Conservation (phyloP, 2,113 vertebrate genomes). For the Brachyistius frenatus region DNA sequence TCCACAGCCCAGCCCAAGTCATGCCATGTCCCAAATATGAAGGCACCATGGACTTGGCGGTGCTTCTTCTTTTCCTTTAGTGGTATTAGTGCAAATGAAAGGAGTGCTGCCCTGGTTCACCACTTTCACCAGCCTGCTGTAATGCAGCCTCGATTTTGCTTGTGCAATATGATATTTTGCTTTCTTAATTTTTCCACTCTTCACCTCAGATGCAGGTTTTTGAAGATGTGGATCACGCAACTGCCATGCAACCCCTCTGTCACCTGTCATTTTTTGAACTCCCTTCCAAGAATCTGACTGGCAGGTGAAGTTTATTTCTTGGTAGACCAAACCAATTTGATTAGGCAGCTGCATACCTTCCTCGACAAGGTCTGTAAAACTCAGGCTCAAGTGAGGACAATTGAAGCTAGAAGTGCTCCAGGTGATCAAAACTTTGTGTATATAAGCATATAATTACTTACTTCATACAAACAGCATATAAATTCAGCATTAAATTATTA, state of each 20-base stretch:
- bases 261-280: not conserved
- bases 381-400: not conserved
- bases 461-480: not conserved
- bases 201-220: not conserved
- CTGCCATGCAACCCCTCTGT: not conserved
- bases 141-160: no score
- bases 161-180: not conserved
- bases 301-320: no score
- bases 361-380: not conserved
- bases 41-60: no score
- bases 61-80: no score
- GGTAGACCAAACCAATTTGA: no score
- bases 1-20: no score
- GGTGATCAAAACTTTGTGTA: not conserved
- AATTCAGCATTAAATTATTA: not conserved
- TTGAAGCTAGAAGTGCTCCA: not conserved
- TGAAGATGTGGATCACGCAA: not conserved
- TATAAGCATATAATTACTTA: not conserved
- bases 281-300: no score
- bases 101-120: no score
- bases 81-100: no score
- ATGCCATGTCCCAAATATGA: no score
- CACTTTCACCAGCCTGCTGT: no score
- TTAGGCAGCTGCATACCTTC: no score
- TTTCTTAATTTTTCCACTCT: not conserved